These are phyloP conservation scores for Porites lobata DNA, from an alignment of 92 coral and sea anemone species.

Conservation along the genomic window DNA sequence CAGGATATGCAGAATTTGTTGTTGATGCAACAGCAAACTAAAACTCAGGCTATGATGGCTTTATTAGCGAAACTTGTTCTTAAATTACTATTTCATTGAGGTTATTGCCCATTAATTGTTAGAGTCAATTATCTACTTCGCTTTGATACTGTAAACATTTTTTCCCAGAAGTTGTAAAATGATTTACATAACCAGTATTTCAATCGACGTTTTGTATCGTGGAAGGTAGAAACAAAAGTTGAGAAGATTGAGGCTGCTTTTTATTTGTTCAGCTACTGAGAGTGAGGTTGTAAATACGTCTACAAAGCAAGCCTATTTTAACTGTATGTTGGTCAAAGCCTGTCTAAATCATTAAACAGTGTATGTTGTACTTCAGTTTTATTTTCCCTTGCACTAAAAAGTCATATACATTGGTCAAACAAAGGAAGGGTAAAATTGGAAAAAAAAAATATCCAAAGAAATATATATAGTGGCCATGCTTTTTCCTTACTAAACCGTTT, in stretches of 20 bases:
- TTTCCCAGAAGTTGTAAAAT: too few species aligned
- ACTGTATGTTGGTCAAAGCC: conserved; percentile 13
- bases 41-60: conserved; percentile 40
- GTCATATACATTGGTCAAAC: conserved; percentile 13
- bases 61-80: conserved; percentile 35
- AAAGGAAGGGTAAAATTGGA: too few species aligned
- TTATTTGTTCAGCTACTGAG: conserved; percentile 1
- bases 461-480: neutral
- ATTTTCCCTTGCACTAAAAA: conserved; percentile 7
- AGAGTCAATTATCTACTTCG: too few species aligned
- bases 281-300: too few species aligned
- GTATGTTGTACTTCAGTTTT: conserved; percentile 15
- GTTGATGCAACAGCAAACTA: neutral
- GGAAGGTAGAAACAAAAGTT: neutral
- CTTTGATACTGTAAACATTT: neutral
- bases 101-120: too few species aligned
- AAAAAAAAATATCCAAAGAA: too few species aligned
- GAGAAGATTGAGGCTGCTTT: conserved; percentile 16
- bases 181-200: neutral
- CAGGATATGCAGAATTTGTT: too few species aligned
- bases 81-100: conserved; percentile 20
- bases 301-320: neutral
- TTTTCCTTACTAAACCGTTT: conserved; percentile 1
- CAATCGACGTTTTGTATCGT: neutral
- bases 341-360: neutral